A percentile compares a stretch with the other conserved stretches of the same genome.
Conservation (phyloP, 2,888 invertebrate genomes). For the Lepidochitona cinerea region DNA sequence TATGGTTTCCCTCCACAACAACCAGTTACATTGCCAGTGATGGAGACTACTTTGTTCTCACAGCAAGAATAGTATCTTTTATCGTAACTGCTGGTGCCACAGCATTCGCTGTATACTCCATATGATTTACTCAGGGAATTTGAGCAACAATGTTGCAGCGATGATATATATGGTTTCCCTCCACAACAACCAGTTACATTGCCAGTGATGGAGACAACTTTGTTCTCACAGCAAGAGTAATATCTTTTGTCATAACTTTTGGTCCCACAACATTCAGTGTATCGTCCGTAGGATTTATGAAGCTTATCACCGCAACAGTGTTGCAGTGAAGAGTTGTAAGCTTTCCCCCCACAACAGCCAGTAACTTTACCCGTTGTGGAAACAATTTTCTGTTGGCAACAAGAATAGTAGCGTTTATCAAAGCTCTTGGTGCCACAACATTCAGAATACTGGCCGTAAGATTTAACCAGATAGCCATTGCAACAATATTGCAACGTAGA, state of each 20-base stretch:
- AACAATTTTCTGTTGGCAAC: neutral
- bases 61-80: neutral
- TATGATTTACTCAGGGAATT: neutral
- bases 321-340: neutral
- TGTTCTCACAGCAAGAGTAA: neutral
- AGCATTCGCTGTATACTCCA: neutral
- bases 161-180: neutral
- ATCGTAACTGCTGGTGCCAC: neutral
- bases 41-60: neutral
- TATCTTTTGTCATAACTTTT: neutral
- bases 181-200: neutral
- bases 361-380: neutral
- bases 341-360: neutral
- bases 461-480: neutral
- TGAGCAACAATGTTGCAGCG: neutral
- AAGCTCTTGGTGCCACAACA: neutral
- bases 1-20: conserved; percentile 1
- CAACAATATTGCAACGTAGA: neutral
- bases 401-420: neutral
- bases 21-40: neutral
- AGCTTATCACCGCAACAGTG: neutral
- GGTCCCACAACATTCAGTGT: neutral
- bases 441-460: neutral
- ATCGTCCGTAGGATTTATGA: neutral
- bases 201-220: neutral